Conservation (phyloP, 2,797 vertebrate species). For the Jordanella pulchra region DNA sequence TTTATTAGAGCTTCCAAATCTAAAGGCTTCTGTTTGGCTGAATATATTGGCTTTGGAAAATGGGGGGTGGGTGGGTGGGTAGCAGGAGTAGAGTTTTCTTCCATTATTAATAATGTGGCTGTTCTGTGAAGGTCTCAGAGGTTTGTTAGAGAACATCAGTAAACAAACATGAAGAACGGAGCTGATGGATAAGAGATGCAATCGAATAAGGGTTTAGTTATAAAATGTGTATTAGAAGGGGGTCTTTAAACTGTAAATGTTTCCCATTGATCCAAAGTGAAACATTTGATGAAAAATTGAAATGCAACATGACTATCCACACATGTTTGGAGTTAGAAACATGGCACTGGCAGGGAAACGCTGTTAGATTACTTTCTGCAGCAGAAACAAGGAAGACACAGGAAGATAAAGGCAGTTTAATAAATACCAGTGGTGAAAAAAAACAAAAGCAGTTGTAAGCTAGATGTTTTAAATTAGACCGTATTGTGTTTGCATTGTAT, state of each 20-base stretch:
- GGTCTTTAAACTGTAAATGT: background rate
- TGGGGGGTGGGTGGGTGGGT: too few species aligned
- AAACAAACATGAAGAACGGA: background rate
- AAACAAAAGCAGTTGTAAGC: too few species aligned
- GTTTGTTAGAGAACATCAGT: background rate
- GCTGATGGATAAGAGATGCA: background rate
- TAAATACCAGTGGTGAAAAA: background rate
- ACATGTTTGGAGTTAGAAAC: background rate
- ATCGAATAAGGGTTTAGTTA: background rate
- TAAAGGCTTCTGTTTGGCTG: slow-evolving; percentile 10
- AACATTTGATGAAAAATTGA: background rate
- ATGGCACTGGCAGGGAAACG: background rate
- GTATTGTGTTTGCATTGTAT: background rate
- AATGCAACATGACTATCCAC: background rate
- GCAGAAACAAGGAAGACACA: background rate
- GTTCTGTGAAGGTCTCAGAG: background rate
- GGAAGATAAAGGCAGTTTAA: background rate
- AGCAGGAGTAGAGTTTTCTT: background rate
- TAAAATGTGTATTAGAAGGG: background rate
- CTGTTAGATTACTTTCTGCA: background rate
- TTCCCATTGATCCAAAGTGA: background rate
- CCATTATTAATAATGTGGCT: background rate
- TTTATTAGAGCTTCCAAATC: slow-evolving; percentile 30
- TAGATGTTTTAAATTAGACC: background rate
- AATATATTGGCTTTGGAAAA: background rate